These are phyloP conservation scores for Emydura subglobosa DNA, from an alignment of 2,113 vertebrate species.

Conservation along the genomic window DNA sequence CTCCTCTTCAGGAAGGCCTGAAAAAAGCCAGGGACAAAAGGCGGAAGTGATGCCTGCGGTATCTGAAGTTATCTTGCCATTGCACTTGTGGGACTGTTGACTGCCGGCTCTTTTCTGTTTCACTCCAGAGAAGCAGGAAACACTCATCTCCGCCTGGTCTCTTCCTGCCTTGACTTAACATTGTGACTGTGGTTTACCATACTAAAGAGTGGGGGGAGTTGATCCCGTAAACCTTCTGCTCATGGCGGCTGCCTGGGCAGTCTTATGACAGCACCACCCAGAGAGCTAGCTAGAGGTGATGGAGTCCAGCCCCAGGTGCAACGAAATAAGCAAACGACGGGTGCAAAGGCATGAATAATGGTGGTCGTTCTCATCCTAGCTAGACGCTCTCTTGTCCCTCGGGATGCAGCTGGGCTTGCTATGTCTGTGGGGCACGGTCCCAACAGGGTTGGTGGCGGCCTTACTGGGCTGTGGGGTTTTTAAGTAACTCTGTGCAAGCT, in stretches of 20 bases:
- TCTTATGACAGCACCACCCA: background rate
- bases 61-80: conserved; percentile 69
- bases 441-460: background rate
- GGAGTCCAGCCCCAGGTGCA: background rate
- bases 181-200: background rate
- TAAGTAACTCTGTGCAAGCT: background rate
- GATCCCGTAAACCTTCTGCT: background rate
- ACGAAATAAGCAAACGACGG: accelerated
- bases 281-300: background rate
- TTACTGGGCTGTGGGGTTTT: background rate
- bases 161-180: conserved; percentile 68
- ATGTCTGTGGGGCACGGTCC: background rate
- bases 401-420: no score
- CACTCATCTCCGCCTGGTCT: conserved; percentile 59
- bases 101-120: conserved; percentile 53
- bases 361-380: background rate
- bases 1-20: conserved; percentile 76
- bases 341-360: background rate
- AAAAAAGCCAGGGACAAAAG: conserved; percentile 77
- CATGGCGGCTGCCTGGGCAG: background rate
- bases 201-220: background rate
- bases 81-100: conserved; percentile 61
- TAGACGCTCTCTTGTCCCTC: background rate
- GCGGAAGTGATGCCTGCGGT: conserved; percentile 72
- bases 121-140: conserved; percentile 61